Percentiles rank a stretch among this genome's conserved stretches.
Conservation (phyloP, 2,113 vertebrate species). For the Myrmecophaga tridactyla region DNA sequence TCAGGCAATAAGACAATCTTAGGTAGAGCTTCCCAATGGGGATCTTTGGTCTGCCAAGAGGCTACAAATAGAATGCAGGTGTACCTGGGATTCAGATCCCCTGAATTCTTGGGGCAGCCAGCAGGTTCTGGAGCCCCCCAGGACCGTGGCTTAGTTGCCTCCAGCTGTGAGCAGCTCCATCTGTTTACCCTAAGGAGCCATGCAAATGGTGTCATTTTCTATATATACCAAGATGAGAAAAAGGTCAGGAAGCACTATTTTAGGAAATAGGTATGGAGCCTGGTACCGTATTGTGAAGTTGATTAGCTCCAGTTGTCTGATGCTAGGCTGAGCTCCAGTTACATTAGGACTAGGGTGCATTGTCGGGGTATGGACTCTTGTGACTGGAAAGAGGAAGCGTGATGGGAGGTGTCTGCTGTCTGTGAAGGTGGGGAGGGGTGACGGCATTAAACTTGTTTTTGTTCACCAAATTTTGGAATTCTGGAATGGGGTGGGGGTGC, state of each 20-base stretch:
- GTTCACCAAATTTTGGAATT: not conserved
- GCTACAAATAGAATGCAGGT: slow-evolving; percentile 66
- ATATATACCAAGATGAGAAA: not conserved
- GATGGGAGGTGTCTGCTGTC: not conserved
- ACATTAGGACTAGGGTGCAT: not conserved
- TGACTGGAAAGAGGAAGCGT: not conserved
- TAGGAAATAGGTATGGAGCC: not conserved
- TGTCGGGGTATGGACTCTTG: not conserved
- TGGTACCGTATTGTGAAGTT: not conserved
- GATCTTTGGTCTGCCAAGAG: not conserved
- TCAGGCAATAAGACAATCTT: slow-evolving; percentile 38
- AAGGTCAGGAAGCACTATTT: not conserved
- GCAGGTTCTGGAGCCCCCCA: not conserved
- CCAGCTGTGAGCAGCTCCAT: slow-evolving; percentile 45
- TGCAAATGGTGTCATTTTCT: not conserved
- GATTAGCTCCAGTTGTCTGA: not conserved
- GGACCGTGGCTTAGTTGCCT: slow-evolving; percentile 3
- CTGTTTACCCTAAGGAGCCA: not conserved
- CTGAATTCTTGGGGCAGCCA: slow-evolving; percentile 8
- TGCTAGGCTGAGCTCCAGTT: not conserved
- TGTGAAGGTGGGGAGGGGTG: not conserved
- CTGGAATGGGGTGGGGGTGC: not conserved
- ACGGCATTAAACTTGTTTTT: not conserved
- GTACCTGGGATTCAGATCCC: slow-evolving; percentile 13
- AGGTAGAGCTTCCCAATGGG: slow-evolving; percentile 40